These are phyloP conservation scores for Psococerastis gibbosa DNA, from an alignment of 2,888 invertebrate species.

Conservation along the genomic window DNA sequence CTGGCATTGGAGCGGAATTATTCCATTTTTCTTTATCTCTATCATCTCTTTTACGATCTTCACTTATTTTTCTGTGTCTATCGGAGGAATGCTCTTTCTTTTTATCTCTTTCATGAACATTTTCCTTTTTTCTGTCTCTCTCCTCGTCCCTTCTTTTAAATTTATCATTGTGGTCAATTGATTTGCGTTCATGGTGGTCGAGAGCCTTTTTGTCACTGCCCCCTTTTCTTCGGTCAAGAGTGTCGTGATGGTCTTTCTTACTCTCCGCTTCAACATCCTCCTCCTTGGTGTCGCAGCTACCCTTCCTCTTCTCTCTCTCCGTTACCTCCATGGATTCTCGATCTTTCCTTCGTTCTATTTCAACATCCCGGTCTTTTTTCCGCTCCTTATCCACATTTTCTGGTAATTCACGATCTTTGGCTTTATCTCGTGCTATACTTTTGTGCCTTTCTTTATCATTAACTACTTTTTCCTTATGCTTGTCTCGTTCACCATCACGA, in stretches of 20 bases:
- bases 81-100: constrained; percentile 13
- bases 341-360: constrained; percentile 17
- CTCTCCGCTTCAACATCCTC: constrained; percentile 18
- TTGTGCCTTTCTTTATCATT: constrained; percentile 11
- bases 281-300: constrained; percentile 22
- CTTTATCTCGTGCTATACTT: background rate
- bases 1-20: constrained; percentile 35
- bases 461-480: constrained; percentile 16
- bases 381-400: constrained; percentile 13
- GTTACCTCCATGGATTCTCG: constrained; percentile 16
- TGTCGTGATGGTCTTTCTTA: constrained; percentile 16
- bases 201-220: constrained; percentile 23
- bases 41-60: constrained; percentile 16
- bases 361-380: constrained; percentile 14
- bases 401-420: constrained; percentile 10
- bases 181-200: constrained; percentile 18
- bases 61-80: constrained; percentile 10
- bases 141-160: constrained; percentile 27
- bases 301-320: constrained; percentile 17
- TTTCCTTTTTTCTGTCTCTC: constrained; percentile 23
- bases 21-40: constrained; percentile 24
- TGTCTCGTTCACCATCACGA: constrained; percentile 19
- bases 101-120: constrained; percentile 25
- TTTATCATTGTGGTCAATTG: constrained; percentile 23
- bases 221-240: constrained; percentile 23